Percentiles rank a stretch among this genome's conserved stretches.
phyloP scores from a whole-genome alignment of 2,113 vertebrate species.

The Miniopterus natalensis region DNA sequence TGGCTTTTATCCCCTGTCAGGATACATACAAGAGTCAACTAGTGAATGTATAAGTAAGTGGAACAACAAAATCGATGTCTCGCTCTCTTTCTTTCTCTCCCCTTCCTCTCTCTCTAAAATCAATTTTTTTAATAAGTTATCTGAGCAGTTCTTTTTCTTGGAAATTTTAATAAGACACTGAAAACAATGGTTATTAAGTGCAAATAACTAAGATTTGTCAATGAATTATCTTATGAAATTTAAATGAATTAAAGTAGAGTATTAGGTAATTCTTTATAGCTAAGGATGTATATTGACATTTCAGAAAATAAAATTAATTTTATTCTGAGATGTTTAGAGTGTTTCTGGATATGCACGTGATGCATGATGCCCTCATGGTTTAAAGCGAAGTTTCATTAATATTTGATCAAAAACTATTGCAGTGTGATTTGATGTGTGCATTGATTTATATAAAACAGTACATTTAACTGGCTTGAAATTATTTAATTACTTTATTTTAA shows the following conservation, averaged over 20 bases:
- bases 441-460: constrained; percentile 13
- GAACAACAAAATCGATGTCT: neutral
- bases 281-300: neutral
- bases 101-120: neutral
- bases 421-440: neutral
- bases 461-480: constrained; percentile 30
- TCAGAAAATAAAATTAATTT: constrained; percentile 24
- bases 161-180: neutral
- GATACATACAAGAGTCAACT: neutral
- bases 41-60: neutral
- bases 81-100: neutral
- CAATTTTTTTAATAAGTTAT: neutral
- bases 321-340: neutral
- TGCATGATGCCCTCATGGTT: neutral
- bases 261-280: neutral
- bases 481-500: neutral
- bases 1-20: neutral
- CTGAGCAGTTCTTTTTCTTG: neutral
- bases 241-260: neutral
- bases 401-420: neutral
- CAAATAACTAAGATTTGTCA: neutral
- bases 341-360: neutral
- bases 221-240: constrained; percentile 30
- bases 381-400: constrained; percentile 5
- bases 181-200: constrained; percentile 8